Evolutionary conservation across 2,888 invertebrate species (phyloP).

Genomic region (Myopa testacea): DNA sequence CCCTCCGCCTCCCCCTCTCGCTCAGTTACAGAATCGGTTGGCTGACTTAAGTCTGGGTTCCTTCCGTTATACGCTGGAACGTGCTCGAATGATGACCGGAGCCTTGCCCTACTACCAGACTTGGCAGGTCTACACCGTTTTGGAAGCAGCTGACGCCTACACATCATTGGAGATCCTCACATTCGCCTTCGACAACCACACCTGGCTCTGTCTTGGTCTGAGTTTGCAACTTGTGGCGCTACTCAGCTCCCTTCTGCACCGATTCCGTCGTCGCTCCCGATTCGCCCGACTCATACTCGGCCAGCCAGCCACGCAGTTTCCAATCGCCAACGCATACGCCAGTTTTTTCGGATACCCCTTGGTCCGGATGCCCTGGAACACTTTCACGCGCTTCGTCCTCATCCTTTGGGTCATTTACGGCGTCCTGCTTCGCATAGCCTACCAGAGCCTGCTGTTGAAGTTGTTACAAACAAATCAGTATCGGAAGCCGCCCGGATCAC

Average conservation of each 20-base stretch:
- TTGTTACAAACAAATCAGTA: conserved; percentile 48
- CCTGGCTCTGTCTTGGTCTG: conserved; percentile 51
- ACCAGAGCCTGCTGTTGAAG: conserved; percentile 50
- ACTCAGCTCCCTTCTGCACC: background rate
- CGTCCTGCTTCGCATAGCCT: conserved; percentile 49
- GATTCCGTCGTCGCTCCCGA: conserved; percentile 1
- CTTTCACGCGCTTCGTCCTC: conserved; percentile 47
- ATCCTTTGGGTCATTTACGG: conserved; percentile 48
- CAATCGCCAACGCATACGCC: conserved; percentile 29
- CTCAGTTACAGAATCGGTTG: conserved; percentile 47
- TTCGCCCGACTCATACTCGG: conserved; percentile 44
- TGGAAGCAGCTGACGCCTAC: conserved; percentile 44
- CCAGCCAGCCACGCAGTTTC: conserved; percentile 21
- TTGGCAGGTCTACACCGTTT: conserved; percentile 47
- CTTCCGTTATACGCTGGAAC: conserved; percentile 52
- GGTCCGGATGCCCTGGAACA: conserved; percentile 41
- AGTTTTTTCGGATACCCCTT: conserved; percentile 44
- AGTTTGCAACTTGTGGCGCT: conserved; percentile 43
- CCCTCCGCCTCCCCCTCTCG: background rate
- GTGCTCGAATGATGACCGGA: conserved; percentile 46
- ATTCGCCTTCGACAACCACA: conserved; percentile 49
- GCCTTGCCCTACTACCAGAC: conserved; percentile 53
- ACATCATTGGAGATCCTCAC: conserved; percentile 50
- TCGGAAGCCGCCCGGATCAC: conserved; percentile 46
- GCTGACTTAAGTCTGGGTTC: conserved; percentile 53